Conservation (phyloP, 2,888 invertebrate genomes). For the Rhyacophila evoluta region DNA sequence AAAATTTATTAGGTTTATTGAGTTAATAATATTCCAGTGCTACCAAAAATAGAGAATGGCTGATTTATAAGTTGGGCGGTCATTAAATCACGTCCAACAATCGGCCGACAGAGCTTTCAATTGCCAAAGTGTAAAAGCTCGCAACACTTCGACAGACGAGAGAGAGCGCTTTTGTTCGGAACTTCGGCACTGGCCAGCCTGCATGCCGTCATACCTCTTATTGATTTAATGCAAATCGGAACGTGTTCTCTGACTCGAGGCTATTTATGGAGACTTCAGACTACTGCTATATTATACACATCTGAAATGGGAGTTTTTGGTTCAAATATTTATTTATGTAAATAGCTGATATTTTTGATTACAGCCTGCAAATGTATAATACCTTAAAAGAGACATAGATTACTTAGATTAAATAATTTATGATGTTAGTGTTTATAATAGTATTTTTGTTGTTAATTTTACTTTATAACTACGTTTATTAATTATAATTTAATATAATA, state of each 20-base stretch:
- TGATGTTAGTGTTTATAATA: too few relatives aligned
- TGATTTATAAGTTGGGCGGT: neutral
- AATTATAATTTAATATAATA: too few relatives aligned
- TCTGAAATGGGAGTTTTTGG: neutral
- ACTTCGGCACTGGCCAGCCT: neutral
- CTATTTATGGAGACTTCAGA: constrained; percentile 40
- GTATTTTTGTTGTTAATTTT: too few relatives aligned
- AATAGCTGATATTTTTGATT: too few relatives aligned
- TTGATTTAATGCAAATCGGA: constrained; percentile 46
- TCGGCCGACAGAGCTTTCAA: constrained; percentile 12
- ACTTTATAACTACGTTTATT: too few relatives aligned
- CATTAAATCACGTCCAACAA: constrained; percentile 5
- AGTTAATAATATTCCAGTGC: too few relatives aligned
- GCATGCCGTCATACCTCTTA: constrained; percentile 19
- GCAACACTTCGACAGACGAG: constrained; percentile 1
- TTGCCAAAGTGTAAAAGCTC: constrained; percentile 11
- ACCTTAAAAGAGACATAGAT: too few relatives aligned
- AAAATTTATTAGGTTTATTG: too few relatives aligned
- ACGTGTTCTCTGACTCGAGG: constrained; percentile 25
- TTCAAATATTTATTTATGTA: neutral
- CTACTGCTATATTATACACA: neutral
- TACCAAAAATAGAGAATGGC: neutral
- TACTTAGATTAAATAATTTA: too few relatives aligned
- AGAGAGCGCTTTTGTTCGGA: constrained; percentile 20
- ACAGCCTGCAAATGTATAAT: too few relatives aligned